Conservation (phyloP, 1,140 invertebrate genomes). For the Lucilia sericata region DNA sequence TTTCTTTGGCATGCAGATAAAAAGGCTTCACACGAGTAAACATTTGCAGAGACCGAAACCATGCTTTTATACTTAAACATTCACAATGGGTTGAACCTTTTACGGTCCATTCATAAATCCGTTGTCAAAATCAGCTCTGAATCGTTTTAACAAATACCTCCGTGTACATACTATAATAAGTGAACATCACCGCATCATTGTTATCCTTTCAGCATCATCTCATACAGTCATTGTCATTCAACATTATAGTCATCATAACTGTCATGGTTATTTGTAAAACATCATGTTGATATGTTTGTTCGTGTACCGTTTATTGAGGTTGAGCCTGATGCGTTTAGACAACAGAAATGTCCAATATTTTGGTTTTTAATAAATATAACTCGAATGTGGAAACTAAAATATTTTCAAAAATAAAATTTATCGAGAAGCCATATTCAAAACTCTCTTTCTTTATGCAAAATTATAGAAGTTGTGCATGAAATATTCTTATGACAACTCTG, state of each 20-base stretch:
- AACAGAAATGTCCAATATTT: background rate
- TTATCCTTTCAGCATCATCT: conserved; percentile 10
- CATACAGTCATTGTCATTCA: conserved; percentile 13
- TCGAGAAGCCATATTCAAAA: no score
- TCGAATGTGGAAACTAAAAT: no score
- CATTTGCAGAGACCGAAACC: no score
- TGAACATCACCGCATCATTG: conserved; percentile 12
- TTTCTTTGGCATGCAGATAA: no score
- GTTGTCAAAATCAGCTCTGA: no score
- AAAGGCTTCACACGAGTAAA: no score
- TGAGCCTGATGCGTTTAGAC: background rate
- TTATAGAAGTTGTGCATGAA: no score
- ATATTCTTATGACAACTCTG: background rate
- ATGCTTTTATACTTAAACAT: no score
- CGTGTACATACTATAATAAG: background rate
- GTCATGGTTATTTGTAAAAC: conserved; percentile 16
- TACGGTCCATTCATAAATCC: no score
- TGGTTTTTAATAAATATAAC: background rate
- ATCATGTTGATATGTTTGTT: background rate
- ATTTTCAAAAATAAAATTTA: no score
- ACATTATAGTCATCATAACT: conserved; percentile 24
- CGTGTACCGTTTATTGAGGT: background rate
- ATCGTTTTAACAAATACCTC: background rate
- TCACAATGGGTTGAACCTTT: no score
- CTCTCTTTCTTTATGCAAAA: no score